phyloP scores from a whole-genome alignment of 2,113 vertebrate genomes.

The Chaetodon auriga region DNA sequence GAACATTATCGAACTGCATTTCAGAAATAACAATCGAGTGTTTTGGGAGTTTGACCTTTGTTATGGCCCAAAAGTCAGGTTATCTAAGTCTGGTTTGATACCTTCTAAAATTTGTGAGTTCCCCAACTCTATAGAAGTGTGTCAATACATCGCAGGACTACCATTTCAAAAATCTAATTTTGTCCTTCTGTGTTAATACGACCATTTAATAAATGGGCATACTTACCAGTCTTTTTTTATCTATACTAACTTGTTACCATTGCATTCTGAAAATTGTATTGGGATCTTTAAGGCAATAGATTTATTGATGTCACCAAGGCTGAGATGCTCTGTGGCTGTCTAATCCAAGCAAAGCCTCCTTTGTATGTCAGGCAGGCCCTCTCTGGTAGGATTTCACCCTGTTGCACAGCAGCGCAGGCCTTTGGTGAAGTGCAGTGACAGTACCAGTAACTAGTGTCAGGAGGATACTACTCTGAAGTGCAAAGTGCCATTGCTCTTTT shows the following conservation, averaged over 20 bases:
- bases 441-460: constrained; percentile 19
- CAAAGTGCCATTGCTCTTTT: constrained; percentile 35
- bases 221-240: background rate
- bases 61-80: background rate
- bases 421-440: constrained; percentile 43
- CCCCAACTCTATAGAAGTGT: background rate
- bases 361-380: constrained; percentile 51
- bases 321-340: constrained; percentile 42
- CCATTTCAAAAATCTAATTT: too few species aligned
- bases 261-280: background rate
- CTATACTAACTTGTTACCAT: background rate
- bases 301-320: constrained; percentile 41
- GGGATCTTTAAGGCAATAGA: constrained; percentile 24
- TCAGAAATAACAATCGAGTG: background rate
- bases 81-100: background rate
- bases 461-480: constrained; percentile 31
- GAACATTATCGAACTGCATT: background rate
- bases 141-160: too few species aligned
- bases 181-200: background rate
- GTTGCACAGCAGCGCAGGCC: constrained; percentile 25
- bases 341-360: constrained; percentile 59
- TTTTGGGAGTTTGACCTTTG: background rate
- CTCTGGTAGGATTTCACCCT: constrained; percentile 46
- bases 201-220: background rate
- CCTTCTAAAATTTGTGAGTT: background rate